Base-by-base conservation (phyloP, 2,888 invertebrate genomes). In the Metopia argyrocephala region DNA sequence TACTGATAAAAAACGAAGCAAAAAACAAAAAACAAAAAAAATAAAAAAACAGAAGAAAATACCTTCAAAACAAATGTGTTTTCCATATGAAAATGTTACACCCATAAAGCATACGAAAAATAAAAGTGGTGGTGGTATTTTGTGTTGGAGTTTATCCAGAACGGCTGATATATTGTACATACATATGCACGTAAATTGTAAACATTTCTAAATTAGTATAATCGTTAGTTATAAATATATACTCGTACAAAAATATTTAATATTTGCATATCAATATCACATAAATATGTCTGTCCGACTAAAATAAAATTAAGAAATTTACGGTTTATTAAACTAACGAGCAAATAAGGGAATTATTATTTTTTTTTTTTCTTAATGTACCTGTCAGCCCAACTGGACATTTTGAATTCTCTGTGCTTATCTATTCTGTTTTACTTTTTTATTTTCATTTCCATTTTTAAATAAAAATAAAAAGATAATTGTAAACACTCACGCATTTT, bases 401-500 rank as follows among this genome's bases (percentile, higher is more conserved):
- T 28, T 50, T 73, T 21, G 50, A 45, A 48, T 52, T 28, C 69
- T 18, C n/a, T n/a, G n/a, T n/a, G n/a, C n/a, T n/a, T n/a, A n/a
- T n/a, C n/a, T n/a, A n/a, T n/a, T n/a, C n/a, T n/a, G n/a, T n/a
- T n/a, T n/a, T n/a, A n/a, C n/a, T n/a, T n/a, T n/a, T n/a, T n/a
- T 3, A 15, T 6, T 12, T 15, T 38, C 12, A 1, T 0, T 38
- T 38, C 38, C 15, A 38, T 9, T 12, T 12, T 38, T 38, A 31
- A 54, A 38, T 28, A 61, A 6, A 73, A 57, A 66, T 25, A 25
- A 45, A 20, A 9, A 52, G 28, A 69, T 79, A 70, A 79, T 70
- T 70, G 59, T 65, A 31, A 56, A 5, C 57, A 65, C 74, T 59
- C 79, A 79, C 79, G 79, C 79, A 70, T 57, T 69, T 48, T 1